These are phyloP conservation scores for Trichechus manatus DNA, from an alignment of 2,113 vertebrate genomes.

Conservation along the genomic window DNA sequence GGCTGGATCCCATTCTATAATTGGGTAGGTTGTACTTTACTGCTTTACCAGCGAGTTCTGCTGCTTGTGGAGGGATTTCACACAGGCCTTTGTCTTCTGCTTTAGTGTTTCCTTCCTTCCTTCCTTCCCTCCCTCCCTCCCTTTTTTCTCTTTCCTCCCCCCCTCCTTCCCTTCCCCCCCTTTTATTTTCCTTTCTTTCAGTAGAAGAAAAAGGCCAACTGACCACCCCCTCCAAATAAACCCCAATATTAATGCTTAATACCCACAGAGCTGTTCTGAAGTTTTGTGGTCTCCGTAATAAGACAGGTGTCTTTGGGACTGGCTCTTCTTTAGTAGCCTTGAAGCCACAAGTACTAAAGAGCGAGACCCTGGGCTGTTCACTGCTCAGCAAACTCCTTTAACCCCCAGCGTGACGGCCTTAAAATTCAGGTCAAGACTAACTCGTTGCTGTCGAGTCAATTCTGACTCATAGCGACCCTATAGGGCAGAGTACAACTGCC, in stretches of 20 bases:
- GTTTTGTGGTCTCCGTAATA: accelerated
- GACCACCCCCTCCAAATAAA: not conserved
- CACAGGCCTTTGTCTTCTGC: not conserved
- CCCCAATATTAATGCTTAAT: accelerated
- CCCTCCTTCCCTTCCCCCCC: not conserved
- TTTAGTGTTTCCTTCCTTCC: not conserved
- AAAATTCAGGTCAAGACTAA: not conserved
- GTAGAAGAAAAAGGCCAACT: not conserved
- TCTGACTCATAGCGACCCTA: not conserved
- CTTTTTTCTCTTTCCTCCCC: no score
- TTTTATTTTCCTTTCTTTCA: not conserved
- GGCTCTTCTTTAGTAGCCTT: not conserved
- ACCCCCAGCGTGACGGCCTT: not conserved
- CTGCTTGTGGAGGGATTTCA: not conserved
- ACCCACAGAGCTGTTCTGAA: accelerated
- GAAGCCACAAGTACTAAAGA: not conserved
- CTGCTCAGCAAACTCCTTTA: not conserved
- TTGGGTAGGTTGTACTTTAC: accelerated
- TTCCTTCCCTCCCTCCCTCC: no score
- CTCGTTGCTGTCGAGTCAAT: no score
- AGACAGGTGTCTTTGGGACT: not conserved
- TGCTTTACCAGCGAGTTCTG: accelerated
- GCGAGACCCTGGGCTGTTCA: not conserved
- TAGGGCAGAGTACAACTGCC: not conserved
- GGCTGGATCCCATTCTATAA: accelerated